Conservation (phyloP, 2,797 vertebrate species). For the Acanthiza pusilla region DNA sequence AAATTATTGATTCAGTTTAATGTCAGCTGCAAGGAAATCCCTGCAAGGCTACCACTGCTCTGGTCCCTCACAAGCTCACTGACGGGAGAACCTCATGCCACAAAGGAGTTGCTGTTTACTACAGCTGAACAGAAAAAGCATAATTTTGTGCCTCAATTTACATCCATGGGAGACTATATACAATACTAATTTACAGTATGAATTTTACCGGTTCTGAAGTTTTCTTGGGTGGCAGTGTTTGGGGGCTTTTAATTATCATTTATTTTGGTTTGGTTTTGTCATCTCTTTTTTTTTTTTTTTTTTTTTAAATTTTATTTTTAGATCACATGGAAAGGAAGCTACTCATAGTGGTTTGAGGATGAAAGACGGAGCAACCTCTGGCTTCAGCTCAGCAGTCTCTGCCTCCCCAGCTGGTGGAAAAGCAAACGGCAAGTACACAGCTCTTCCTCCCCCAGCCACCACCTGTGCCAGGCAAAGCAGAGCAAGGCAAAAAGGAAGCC, state of each 20-base stretch:
- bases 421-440: background rate
- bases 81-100: background rate
- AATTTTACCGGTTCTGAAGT: background rate
- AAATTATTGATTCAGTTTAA: background rate
- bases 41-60: background rate
- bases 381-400: background rate
- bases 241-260: background rate
- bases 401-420: background rate
- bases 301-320: background rate
- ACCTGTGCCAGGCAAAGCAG: background rate
- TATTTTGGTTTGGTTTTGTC: background rate
- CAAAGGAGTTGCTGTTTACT: fast-evolving
- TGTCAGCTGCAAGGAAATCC: background rate
- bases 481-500: background rate
- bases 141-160: background rate
- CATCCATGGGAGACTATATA: background rate
- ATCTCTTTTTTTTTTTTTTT: no score
- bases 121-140: background rate
- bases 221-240: background rate
- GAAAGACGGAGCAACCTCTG: background rate
- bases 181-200: background rate
- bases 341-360: background rate
- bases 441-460: background rate
- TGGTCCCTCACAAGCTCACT: background rate
- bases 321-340: background rate